phyloP scores from a whole-genome alignment of 2,888 invertebrate species.

The Drosophila anceps region DNA sequence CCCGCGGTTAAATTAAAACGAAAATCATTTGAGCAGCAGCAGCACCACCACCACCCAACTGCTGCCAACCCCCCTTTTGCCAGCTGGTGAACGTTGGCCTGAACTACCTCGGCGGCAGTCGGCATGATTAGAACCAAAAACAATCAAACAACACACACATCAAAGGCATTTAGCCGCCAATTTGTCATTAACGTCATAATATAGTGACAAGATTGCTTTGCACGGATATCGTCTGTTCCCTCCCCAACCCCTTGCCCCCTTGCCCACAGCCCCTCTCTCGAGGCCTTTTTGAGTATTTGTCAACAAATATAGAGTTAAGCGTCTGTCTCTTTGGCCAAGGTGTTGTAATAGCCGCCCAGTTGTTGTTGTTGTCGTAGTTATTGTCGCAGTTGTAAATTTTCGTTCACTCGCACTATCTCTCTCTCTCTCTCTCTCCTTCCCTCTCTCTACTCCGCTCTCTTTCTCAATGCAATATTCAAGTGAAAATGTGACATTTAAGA shows the following conservation, averaged over 20 bases:
- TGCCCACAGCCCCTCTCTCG: background rate
- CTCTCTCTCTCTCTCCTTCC: background rate
- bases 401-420: constrained; percentile 35
- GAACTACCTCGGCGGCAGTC: constrained; percentile 81
- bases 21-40: constrained; percentile 73
- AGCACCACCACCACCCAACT: constrained; percentile 21
- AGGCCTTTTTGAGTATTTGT: constrained; percentile 59
- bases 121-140: constrained; percentile 82
- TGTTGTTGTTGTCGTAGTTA: constrained; percentile 7
- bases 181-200: constrained; percentile 84
- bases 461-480: constrained; percentile 44
- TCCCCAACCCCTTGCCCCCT: background rate
- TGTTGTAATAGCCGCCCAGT: constrained; percentile 70
- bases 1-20: constrained; percentile 76
- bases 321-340: constrained; percentile 68
- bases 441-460: constrained; percentile 5
- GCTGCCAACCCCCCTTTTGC: background rate
- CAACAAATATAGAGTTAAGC: constrained; percentile 73
- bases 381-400: constrained; percentile 72
- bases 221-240: constrained; percentile 68
- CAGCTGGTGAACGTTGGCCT: background rate
- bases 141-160: constrained; percentile 84
- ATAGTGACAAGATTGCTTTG: constrained; percentile 83
- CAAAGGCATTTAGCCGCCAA: constrained; percentile 84
- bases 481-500: constrained; percentile 71